Conservation (phyloP, 2,797 vertebrate genomes). For the Vespertilio murinus region DNA sequence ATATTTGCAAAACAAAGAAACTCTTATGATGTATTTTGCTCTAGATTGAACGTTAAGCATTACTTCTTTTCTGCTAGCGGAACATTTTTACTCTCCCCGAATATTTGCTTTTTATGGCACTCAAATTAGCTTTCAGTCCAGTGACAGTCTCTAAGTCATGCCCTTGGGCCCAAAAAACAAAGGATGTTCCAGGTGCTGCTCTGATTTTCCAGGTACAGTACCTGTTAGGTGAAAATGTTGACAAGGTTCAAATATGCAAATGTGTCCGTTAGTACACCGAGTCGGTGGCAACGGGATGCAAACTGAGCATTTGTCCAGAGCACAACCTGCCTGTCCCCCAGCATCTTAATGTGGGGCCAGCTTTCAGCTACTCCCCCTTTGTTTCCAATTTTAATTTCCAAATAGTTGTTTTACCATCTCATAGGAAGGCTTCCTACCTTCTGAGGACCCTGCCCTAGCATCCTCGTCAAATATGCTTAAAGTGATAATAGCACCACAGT, state of each 20-base stretch:
- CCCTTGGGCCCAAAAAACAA: neutral
- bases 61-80: neutral
- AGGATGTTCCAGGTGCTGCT: neutral
- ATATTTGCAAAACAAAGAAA: neutral
- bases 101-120: neutral
- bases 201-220: neutral
- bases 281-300: neutral
- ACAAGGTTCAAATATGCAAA: neutral
- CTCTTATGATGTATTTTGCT: neutral
- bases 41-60: neutral
- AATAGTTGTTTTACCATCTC: neutral
- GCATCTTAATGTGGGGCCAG: neutral
- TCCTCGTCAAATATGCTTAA: neutral
- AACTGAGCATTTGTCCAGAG: neutral
- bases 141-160: neutral
- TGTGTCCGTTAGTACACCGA: neutral
- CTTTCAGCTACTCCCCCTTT: neutral
- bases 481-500: neutral
- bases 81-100: neutral
- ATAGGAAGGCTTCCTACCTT: neutral
- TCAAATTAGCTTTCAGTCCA: neutral
- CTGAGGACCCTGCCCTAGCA: neutral
- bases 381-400: neutral
- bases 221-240: neutral
- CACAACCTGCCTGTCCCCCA: too few species aligned